phyloP scores from a whole-genome alignment of 2,113 vertebrate species.

The Phalacrocorax carbo region DNA sequence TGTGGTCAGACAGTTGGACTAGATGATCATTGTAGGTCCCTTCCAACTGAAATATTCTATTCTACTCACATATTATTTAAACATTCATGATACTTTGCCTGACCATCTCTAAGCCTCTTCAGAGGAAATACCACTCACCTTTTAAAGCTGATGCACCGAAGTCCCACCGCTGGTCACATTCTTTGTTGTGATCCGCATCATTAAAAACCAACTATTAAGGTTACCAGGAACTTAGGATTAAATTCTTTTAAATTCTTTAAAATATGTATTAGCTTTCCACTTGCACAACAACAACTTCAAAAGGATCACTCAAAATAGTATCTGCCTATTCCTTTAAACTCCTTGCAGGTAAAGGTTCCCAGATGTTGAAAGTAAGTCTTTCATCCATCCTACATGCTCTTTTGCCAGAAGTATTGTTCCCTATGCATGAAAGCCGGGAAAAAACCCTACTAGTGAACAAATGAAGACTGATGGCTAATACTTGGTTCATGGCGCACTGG shows the following conservation, averaged over 20 bases:
- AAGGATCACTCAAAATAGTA: neutral
- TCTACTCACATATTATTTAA: neutral
- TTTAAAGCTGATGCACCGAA: neutral
- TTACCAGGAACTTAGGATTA: neutral
- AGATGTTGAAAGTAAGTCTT: too few species aligned
- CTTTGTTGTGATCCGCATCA: neutral
- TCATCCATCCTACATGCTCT: too few species aligned
- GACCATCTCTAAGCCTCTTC: neutral
- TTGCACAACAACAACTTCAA: neutral
- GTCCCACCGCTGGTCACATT: neutral
- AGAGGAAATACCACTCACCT: neutral
- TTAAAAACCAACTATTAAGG: neutral
- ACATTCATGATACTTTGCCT: neutral
- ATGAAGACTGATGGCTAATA: too few species aligned
- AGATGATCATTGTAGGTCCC: neutral
- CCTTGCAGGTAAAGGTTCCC: neutral
- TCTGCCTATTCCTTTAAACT: neutral
- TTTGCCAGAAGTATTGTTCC: too few species aligned
- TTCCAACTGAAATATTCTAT: neutral
- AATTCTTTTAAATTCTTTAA: neutral
- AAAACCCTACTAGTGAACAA: too few species aligned
- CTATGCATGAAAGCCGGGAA: too few species aligned
- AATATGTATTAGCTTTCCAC: neutral
- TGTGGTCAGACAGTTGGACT: too few species aligned
- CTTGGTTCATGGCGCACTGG: neutral